Evolutionary conservation across 2,888 invertebrate genomes (phyloP).

Genomic region (Mylabris sibirica): DNA sequence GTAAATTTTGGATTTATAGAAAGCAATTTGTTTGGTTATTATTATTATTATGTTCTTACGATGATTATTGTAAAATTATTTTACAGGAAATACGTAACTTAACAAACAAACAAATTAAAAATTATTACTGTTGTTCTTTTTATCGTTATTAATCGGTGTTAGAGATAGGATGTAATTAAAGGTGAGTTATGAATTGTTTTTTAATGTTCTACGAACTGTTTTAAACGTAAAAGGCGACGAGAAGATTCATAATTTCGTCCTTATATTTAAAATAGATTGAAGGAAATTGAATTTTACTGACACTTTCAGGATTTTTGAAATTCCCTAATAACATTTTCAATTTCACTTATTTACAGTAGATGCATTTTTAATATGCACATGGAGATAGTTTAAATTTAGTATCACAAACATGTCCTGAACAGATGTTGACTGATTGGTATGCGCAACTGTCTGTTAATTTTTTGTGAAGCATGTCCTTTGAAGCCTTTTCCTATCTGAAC

Average conservation of each 20-base stretch:
- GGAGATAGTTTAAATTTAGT: constrained; percentile 33
- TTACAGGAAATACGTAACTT: neutral
- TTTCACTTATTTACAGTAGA: neutral
- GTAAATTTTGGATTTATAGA: neutral
- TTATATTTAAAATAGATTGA: neutral
- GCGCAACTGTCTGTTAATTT: constrained; percentile 34
- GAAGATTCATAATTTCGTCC: neutral
- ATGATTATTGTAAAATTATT: neutral
- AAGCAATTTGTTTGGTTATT: neutral
- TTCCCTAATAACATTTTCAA: neutral
- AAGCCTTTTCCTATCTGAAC: too few species aligned
- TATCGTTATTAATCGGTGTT: neutral
- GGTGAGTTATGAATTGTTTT: neutral
- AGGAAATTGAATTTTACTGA: neutral
- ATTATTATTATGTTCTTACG: neutral
- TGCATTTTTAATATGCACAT: constrained; percentile 17
- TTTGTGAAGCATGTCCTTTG: constrained; percentile 9
- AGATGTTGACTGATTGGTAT: constrained; percentile 37
- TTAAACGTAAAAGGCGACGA: neutral
- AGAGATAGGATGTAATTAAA: neutral
- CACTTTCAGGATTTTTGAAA: neutral
- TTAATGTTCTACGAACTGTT: neutral
- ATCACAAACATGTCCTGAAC: constrained; percentile 36
- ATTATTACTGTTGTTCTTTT: neutral
- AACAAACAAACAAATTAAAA: constrained; percentile 3